Conservation (phyloP, 1,140 invertebrate genomes). For the Bombus picipes region DNA sequence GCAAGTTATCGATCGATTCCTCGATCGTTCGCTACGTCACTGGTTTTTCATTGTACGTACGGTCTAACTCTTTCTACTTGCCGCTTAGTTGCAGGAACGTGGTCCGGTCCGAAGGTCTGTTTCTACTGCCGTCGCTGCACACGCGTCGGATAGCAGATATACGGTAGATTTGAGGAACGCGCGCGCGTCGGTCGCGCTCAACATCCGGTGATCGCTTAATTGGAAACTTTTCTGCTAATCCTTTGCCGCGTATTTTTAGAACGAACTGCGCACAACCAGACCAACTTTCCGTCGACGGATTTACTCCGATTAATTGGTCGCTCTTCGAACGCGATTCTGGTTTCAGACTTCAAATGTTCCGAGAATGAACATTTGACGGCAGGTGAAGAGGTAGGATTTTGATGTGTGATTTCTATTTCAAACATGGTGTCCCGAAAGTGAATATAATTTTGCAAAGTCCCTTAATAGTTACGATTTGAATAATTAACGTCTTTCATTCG, state of each 20-base stretch:
- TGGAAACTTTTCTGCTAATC: conserved; percentile 27
- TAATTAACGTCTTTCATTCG: not conserved
- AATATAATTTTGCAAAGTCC: not conserved
- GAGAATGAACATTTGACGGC: not conserved
- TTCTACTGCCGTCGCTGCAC: not conserved
- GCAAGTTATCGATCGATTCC: not conserved
- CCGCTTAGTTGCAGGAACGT: not conserved
- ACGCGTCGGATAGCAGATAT: not conserved
- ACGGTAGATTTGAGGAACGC: not conserved
- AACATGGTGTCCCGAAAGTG: not conserved
- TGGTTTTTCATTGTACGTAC: not conserved
- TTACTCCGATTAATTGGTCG: not conserved
- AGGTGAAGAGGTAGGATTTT: not conserved
- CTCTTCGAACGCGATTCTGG: not conserved
- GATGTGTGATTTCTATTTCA: not conserved
- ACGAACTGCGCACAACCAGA: not conserved
- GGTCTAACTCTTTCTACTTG: not conserved
- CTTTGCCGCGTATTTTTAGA: conserved; percentile 33
- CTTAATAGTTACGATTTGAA: not conserved
- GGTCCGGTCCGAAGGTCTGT: not conserved
- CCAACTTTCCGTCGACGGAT: not conserved
- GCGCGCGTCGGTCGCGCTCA: too few species aligned
- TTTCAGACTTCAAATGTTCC: not conserved
- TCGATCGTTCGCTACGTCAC: conserved; percentile 38
- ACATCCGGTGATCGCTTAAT: conserved; percentile 24